phyloP scores from a whole-genome alignment of 2,888 invertebrate species.

The Drosophila colorata region DNA sequence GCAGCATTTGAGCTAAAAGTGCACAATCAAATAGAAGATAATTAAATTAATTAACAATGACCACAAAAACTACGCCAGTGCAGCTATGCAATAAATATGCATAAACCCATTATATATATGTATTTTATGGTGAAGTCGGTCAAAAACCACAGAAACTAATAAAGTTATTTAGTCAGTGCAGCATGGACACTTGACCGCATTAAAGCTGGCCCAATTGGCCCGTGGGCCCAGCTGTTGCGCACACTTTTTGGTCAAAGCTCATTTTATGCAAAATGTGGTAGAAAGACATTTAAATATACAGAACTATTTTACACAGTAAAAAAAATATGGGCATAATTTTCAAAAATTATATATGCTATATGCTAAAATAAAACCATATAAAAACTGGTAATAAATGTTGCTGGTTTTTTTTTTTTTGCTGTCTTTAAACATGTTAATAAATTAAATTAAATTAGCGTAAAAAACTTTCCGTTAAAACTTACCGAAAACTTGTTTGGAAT shows the following conservation, averaged over 20 bases:
- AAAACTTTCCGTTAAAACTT: too few relatives aligned
- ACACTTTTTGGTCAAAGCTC: neutral
- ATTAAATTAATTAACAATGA: slow-evolving; percentile 37
- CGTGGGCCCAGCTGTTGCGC: neutral
- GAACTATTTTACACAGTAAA: neutral
- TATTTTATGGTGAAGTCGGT: neutral
- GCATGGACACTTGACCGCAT: slow-evolving; percentile 56
- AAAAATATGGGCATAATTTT: neutral
- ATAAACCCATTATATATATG: neutral
- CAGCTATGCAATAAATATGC: slow-evolving; percentile 10
- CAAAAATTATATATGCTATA: too few relatives aligned
- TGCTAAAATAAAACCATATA: too few relatives aligned
- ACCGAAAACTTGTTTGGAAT: too few relatives aligned
- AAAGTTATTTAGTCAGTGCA: slow-evolving; percentile 27
- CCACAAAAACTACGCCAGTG: slow-evolving; percentile 17
- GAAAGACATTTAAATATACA: slow-evolving; percentile 29
- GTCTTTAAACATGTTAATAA: too few relatives aligned
- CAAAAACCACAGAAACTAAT: slow-evolving; percentile 42
- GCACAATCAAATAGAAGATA: slow-evolving; percentile 22
- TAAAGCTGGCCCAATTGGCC: slow-evolving; percentile 33
- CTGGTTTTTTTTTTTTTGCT: too few relatives aligned
- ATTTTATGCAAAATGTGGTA: slow-evolving; percentile 37
- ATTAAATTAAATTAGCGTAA: too few relatives aligned
- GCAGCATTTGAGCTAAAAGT: slow-evolving; percentile 10
- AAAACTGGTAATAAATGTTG: too few relatives aligned